Evolutionary conservation across 2,797 vertebrate genomes (phyloP).

Genomic region (Benthosema pterotum): DNA sequence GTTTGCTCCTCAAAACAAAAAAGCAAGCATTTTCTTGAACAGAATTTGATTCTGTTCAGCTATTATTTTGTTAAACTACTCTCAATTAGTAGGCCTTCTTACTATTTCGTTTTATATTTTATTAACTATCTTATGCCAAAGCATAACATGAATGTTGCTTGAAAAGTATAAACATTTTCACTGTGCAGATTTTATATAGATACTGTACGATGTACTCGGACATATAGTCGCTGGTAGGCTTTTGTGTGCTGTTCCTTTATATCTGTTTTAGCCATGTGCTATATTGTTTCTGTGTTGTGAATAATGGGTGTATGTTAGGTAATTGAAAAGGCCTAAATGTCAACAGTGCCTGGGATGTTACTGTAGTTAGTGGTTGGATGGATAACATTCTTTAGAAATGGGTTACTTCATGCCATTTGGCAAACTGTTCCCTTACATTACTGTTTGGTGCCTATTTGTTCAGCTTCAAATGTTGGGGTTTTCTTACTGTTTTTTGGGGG

Average conservation of each 20-base stretch:
- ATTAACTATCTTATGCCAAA: slow-evolving; percentile 65
- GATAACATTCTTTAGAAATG: slow-evolving; percentile 29
- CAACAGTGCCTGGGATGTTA: slow-evolving; percentile 17
- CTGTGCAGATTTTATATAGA: slow-evolving; percentile 58
- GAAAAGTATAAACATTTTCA: slow-evolving; percentile 43
- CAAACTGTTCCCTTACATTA: slow-evolving; percentile 43
- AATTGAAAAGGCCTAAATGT: slow-evolving; percentile 5
- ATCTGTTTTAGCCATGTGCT: slow-evolving; percentile 26
- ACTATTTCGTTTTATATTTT: slow-evolving; percentile 40
- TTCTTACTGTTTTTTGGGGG: slow-evolving; percentile 19
- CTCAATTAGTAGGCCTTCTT: slow-evolving; percentile 17
- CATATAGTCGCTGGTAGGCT: slow-evolving; percentile 12
- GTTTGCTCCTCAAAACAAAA: background rate
- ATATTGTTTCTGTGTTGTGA: slow-evolving; percentile 28
- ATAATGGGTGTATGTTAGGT: slow-evolving; percentile 28
- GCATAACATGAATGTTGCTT: slow-evolving; percentile 75
- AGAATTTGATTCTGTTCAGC: background rate
- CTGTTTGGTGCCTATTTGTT: slow-evolving; percentile 41
- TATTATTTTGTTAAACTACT: slow-evolving; percentile 11
- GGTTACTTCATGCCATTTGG: slow-evolving; percentile 25
- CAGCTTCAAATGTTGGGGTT: slow-evolving; percentile 33
- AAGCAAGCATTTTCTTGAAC: background rate
- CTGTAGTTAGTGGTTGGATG: slow-evolving; percentile 32
- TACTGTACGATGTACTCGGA: slow-evolving; percentile 28
- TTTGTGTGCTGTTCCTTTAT: slow-evolving; percentile 22